Percentiles rank a stretch among this genome's conserved stretches.
Conservation (phyloP, 2,113 vertebrate genomes). For the Epinephelus lanceolatus region DNA sequence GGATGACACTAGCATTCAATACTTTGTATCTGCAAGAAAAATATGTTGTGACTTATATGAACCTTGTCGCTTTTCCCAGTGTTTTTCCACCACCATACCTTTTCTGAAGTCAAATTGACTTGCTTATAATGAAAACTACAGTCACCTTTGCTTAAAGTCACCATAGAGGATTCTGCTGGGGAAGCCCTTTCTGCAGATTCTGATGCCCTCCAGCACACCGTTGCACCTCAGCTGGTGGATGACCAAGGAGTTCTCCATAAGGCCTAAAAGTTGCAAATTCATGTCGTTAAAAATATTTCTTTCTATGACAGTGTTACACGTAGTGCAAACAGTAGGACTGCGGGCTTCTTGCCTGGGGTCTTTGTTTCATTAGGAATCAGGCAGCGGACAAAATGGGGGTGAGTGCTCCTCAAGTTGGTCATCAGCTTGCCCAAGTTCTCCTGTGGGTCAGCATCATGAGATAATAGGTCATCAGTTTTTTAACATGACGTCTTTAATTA, state of each 20-base stretch:
- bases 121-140: background rate
- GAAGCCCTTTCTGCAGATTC: conserved; percentile 80
- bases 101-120: background rate
- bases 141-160: conserved; percentile 86
- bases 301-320: no score
- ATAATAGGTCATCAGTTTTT: no score
- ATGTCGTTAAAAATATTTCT: no score
- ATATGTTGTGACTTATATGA: background rate
- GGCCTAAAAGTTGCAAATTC: conserved; percentile 42
- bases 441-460: conserved; percentile 11
- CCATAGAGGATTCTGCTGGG: conserved; percentile 78
- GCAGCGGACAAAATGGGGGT: conserved; percentile 75
- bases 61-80: background rate
- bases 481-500: no score
- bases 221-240: conserved; percentile 80
- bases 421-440: conserved; percentile 75
- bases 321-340: no score
- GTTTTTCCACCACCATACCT: background rate
- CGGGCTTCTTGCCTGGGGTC: conserved; percentile 51
- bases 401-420: conserved; percentile 76
- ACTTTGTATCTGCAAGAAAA: conserved; percentile 76
- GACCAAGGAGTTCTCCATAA: conserved; percentile 75
- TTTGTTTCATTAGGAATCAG: conserved; percentile 74
- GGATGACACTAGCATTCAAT: conserved; percentile 88
- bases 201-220: conserved; percentile 77